Evolutionary conservation across 2,888 invertebrate genomes (phyloP), one percentile per base, ranked within the genome.

Genomic region (Drosophila silvestris): DNA sequence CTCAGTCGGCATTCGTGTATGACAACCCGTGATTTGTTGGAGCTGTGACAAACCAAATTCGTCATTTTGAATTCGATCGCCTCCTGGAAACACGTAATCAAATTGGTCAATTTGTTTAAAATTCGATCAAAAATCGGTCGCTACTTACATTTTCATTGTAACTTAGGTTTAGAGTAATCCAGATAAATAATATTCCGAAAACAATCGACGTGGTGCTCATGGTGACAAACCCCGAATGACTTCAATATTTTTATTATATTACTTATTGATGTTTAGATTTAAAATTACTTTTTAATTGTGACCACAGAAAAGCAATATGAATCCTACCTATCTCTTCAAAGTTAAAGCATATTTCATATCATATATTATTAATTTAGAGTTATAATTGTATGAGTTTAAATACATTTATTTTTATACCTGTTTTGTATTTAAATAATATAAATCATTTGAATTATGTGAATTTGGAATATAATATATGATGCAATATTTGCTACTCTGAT

Each of bases 1-100:
- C 30, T 22, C 4, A 78, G 30, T 2, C 77, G 67, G n/a, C 72
- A 77, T 5, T 47, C 28, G 30, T 57, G 28, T 2, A 64, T 35
- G 12, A 7, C 14, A 5, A 70, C 0, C 54, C 28, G 58, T 0
- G 79, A 52, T 12, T 37, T 28, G 4, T 75, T 70, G 5, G 1
- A 52, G 16, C 3, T 35, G 2, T 47, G 37, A n/a, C 70, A 74
- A 10, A 41, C 47, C 0, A 16, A 22, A 52, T 76, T 76, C 6
- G 66, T 76, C 3, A 74, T 44, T 16, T 74, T 74, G 0, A 74
- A 74, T 10, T 16, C 12, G 14, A 41, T n/a, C 10, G 41, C 41
- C 5, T n/a, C 41, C 41, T 41, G 41, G 1, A n/a, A 41, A 41
- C n/a, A n/a, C 10, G 10, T 10, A 2, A n/a, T n/a, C 10, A 41